phyloP scores from a whole-genome alignment of 2,797 vertebrate species.

The Botia kubotai region DNA sequence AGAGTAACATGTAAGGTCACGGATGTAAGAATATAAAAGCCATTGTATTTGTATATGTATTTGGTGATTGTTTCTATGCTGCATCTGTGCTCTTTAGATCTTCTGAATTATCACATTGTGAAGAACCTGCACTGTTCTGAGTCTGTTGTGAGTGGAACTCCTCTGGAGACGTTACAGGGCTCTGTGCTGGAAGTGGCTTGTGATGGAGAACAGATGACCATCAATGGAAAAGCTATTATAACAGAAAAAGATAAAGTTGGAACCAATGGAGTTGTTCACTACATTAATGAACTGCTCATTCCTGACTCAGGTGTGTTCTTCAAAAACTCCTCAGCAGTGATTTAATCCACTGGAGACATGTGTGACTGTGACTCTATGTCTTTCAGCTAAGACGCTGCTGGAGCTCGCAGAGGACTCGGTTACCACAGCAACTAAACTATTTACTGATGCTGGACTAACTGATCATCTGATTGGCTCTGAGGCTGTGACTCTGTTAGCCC shows the following conservation, averaged over 20 bases:
- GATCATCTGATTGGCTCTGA: conserved; percentile 87
- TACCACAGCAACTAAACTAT: conserved; percentile 81
- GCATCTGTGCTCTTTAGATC: conserved; percentile 73
- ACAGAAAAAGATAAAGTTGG: conserved; percentile 88
- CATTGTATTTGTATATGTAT: too few species aligned
- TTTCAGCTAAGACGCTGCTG: conserved; percentile 90
- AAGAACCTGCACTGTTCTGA: conserved; percentile 92
- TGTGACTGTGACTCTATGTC: conserved; percentile 35
- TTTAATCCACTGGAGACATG: too few species aligned
- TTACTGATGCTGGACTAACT: conserved; percentile 85
- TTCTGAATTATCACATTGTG: conserved; percentile 94
- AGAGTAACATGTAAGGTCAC: too few species aligned
- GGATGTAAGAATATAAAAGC: too few species aligned
- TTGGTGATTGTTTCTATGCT: too few species aligned
- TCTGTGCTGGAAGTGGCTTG: conserved; percentile 91
- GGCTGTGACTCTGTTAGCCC: conserved; percentile 86
- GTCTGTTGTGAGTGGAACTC: conserved; percentile 89
- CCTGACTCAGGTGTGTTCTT: conserved; percentile 89
- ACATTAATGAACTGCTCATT: conserved; percentile 92
- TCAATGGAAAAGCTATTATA: conserved; percentile 90
- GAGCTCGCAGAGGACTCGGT: conserved; percentile 89
- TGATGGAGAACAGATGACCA: conserved; percentile 85
- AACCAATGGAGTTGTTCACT: conserved; percentile 93
- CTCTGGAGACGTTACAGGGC: conserved; percentile 93
- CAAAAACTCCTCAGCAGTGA: not conserved